Conservation (phyloP, 2,113 vertebrate species). For the Petrocephalus microphthalmus region DNA sequence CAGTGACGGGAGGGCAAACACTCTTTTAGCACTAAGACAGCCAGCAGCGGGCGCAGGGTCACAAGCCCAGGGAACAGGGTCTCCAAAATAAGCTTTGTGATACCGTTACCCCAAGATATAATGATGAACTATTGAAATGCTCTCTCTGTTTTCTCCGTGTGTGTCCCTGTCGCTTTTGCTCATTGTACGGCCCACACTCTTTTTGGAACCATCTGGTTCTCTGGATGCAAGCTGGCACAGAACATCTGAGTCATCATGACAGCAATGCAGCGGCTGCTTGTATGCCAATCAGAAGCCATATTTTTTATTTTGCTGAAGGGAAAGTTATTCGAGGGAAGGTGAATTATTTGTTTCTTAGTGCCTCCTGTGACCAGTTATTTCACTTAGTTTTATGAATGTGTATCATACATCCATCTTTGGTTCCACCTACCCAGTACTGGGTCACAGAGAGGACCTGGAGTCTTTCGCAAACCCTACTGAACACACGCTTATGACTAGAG, state of each 20-base stretch:
- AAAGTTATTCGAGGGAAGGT: background rate
- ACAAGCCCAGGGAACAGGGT: background rate
- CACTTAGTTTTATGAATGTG: background rate
- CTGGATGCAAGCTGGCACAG: background rate
- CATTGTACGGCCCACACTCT: background rate
- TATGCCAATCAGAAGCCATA: background rate
- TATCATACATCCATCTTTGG: background rate
- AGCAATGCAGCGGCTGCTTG: background rate
- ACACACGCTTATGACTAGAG: background rate
- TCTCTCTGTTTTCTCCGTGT: background rate
- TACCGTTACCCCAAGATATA: background rate
- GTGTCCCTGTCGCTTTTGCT: background rate
- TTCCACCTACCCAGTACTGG: background rate
- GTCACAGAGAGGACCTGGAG: background rate
- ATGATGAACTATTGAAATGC: background rate
- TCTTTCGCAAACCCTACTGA: background rate
- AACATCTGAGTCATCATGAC: slow-evolving; percentile 8
- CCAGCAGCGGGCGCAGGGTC: background rate
- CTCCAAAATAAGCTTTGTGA: background rate
- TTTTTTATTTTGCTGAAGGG: background rate
- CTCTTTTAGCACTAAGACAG: background rate
- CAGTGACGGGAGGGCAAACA: background rate
- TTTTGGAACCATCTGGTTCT: background rate
- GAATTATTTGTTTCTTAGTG: background rate
- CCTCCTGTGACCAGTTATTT: background rate